Base-by-base conservation (phyloP, 2,797 vertebrate species). In the Eospalax fontanierii region DNA sequence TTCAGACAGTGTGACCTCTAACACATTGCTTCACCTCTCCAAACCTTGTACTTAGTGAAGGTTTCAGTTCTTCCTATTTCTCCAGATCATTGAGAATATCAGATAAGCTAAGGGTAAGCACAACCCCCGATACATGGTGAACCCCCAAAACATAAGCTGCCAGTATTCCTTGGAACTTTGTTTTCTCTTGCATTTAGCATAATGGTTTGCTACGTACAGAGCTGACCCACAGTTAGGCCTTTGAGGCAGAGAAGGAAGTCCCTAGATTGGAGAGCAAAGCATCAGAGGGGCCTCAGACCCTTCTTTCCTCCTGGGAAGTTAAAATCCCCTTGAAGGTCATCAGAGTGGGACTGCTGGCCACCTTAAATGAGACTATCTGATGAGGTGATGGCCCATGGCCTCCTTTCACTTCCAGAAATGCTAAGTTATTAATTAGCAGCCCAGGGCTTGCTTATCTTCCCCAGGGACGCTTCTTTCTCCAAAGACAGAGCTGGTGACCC, bases 371-470 rank as follows among this genome's bases (percentile, higher is more conserved):
- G 38, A 66, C 43, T 73, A 2, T 61, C 83, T 18, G 19, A 40
- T 26, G 6, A 11, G 66, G 35, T 24, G 73, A 90, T 57, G 86
- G 74, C 40, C 81, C 63, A 24, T 4, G 82, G 83, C 87, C 21
- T 81, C 57, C 61, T 7, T 79, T 1, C 24, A 79, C 10, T 71
- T 22, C 70, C 91, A n/a, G 63, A 90, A 95, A 10, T 50, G 21
- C 91, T 91, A 65, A 76, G 83, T 66, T 94, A 82, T 97, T 95
- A 93, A 95, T 95, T 96, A 96, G 65, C 91, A 75, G 80, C 82
- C 87, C 74, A 40, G 68, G 40, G 40, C 80, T 92, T 91, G 78
- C 85, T 97, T 94, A 95, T 97, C 95, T 93, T 84, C 66, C 66
- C 71, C 8, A 70, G 78, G 87, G 91, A 70, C 33, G 10, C 66